phyloP scores from a whole-genome alignment of 92 coral and sea anemone genomes.

The Parazoanthus atlanticus region DNA sequence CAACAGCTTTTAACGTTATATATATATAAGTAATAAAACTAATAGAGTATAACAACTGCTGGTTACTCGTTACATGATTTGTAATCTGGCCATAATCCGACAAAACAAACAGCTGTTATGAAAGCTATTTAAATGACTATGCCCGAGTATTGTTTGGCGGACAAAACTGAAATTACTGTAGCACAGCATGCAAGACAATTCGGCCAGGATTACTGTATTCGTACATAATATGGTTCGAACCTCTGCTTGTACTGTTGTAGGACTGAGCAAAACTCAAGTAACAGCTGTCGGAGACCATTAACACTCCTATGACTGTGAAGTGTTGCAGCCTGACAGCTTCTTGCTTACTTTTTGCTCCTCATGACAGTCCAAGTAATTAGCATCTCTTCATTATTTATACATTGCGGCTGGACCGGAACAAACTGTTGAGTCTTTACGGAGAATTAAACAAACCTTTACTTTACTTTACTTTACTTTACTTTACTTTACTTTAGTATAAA shows the following conservation, averaged over 20 bases:
- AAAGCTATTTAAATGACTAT: not conserved
- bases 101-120: too few relatives aligned
- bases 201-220: not conserved
- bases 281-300: not conserved
- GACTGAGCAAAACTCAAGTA: not conserved
- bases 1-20: too few relatives aligned
- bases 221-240: too few relatives aligned
- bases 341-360: not conserved
- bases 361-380: not conserved
- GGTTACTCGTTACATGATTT: not conserved
- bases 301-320: not conserved
- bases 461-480: not conserved
- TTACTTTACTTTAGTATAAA: not conserved
- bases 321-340: not conserved
- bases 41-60: too few relatives aligned
- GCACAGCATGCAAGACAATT: not conserved
- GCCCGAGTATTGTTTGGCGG: not conserved
- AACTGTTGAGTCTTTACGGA: conserved; percentile 1
- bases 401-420: not conserved
- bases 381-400: not conserved
- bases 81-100: not conserved
- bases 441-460: not conserved
- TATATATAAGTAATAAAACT: too few relatives aligned
- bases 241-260: not conserved
- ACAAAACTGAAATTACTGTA: not conserved